Evolutionary conservation across 2,888 invertebrate genomes (phyloP), one percentile per base, ranked within the genome.

Genomic region (Heteromurus nitidus): DNA sequence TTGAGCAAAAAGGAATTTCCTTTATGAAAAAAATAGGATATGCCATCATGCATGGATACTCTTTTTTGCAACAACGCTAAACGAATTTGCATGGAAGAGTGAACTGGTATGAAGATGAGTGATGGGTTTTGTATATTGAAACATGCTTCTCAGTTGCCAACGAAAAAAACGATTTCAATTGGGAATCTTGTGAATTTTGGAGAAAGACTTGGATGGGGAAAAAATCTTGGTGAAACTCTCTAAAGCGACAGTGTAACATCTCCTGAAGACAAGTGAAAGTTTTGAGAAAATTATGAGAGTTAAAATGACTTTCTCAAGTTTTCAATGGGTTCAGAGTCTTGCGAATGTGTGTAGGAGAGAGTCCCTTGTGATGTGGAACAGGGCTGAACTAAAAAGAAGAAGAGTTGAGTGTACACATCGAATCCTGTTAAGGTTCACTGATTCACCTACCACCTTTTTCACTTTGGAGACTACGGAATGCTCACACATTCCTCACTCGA

Each of bases 261-360:
- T 55, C 55, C 55, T 55, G 55, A 55, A 24, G 55, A 50, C 50
- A 50, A 50, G 55, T 55, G 24, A 55, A 55, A 24, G 20, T 36
- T 55, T 55, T 55, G 55, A 22, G 55, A 13, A 55, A 55, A 55
- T 24, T 55, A 55, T 55, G 55, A 22, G 24, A 55, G 55, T 55
- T 55, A 55, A 55, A 55, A 55, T 16, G 55, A 22, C 24, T 55
- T 55, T 55, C 2, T 3, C 20, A 55, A 55, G 16, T 9, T 3
- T 20, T 20, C 22, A n/a, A n/a, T 16, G n/a, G 47, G 47, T 47
- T 11, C 16, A 47, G n/a, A 16, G 16, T 47, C n/a, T 3, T 47
- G n/a, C n/a, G 7, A 36, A 36, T 36, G 36, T 36, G 13, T 36
- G 36, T 5, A 36, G 36, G 13, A 36, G 13, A 36, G 36, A 36